Evolutionary conservation across 2,797 vertebrate species (phyloP), one percentile per base, ranked within the genome.

Genomic region (Geotrypetes seraphini): DNA sequence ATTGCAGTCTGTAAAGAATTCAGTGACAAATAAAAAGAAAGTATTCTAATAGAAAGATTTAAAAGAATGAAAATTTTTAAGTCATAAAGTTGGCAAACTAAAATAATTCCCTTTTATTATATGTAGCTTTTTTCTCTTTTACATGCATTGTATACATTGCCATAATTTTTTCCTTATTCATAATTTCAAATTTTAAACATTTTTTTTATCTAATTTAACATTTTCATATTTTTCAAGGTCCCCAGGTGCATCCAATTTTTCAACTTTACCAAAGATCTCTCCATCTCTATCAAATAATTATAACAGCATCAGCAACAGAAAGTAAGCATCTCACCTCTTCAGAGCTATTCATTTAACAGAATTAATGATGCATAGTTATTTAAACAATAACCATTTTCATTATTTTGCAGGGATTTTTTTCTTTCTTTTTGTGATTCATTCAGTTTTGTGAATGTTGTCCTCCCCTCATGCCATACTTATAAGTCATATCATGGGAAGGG

Each of bases 201-300:
- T 75, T 79, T n/a, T 75, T 73, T 73, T 73, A 73, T 81, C 86
- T 92, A 90, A 96, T 88, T 85, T 83, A 77, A 75, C 81, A 84
- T 90, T 90, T 89, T 95, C 83, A 83, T 94, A 85, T 86, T 87
- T 89, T 95, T 87, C 75, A 96, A 97, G 94, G 92, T 94, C 92
- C 82, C 88, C 94, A 85, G 89, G 89, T 84, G 86, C 91, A 91
- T 91, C 91, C 76, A 90, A 92, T 92, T 91, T 96, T 84, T 92
- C 91, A 90, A 78, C 94, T 90, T 95, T 98, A 88, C 91, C 92
- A 97, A 98, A 98, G 92, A 92, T 96, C 86, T 95, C 90, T 84
- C 87, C 88, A 90, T 90, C 92, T 85, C 88, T 95, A 68, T 89
- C 95, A 92, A 96, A 96, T 94, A 97, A 88, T 95, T 96, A 95